Conservation (phyloP, 2,888 invertebrate genomes). For the Coenonympha glycerion region DNA sequence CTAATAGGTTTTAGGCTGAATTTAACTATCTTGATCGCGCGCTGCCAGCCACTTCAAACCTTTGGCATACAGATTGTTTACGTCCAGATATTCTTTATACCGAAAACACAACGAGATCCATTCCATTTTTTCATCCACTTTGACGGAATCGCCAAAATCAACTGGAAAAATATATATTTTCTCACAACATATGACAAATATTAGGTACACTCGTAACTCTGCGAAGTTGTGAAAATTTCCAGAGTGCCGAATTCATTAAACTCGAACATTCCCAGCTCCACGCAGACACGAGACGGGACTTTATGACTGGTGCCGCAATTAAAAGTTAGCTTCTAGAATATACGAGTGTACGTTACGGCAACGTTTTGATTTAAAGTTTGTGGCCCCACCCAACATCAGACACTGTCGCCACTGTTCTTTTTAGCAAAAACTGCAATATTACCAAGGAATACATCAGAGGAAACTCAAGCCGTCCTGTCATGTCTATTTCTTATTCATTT, state of each 20-base stretch:
- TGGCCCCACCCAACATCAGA: slow-evolving; percentile 32
- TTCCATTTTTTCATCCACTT: no score
- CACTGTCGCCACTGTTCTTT: slow-evolving; percentile 18
- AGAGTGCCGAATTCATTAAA: slow-evolving; percentile 64
- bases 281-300: slow-evolving; percentile 48
- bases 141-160: no score
- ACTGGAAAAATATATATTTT: no score
- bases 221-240: slow-evolving; percentile 43
- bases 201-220: background rate
- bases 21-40: no score
- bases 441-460: slow-evolving; percentile 5
- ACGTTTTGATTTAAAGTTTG: slow-evolving; percentile 70
- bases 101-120: no score
- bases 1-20: no score
- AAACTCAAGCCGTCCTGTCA: background rate
- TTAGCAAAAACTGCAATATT: slow-evolving; percentile 25
- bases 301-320: slow-evolving; percentile 66
- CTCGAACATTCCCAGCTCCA: slow-evolving; percentile 61
- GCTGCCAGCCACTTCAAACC: no score
- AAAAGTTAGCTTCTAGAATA: slow-evolving; percentile 64
- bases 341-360: no score
- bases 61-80: no score
- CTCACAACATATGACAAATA: no score
- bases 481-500: no score
- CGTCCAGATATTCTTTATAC: no score